A percentile compares a stretch with the other conserved stretches of the same genome.
Evolutionary conservation across 2,113 vertebrate species (phyloP).

Genomic region (Eurypyga helias): DNA sequence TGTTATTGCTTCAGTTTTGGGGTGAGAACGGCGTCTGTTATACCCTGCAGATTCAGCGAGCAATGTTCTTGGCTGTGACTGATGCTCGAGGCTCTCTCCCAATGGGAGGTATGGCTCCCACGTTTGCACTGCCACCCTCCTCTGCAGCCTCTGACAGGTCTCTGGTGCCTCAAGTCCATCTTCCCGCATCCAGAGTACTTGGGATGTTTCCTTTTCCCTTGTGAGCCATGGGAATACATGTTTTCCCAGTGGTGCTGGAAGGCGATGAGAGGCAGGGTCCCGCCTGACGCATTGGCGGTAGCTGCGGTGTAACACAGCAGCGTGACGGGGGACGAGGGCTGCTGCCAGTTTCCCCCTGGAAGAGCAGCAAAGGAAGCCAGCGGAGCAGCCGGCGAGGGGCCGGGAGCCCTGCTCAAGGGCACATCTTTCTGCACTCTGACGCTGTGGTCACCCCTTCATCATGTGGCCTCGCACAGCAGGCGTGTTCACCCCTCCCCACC

Average conservation of each 20-base stretch:
- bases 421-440: background rate
- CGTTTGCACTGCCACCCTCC: background rate
- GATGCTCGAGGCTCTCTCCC: background rate
- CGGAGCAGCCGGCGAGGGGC: background rate
- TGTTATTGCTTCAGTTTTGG: background rate
- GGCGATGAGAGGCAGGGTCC: background rate
- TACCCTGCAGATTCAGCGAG: background rate
- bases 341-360: background rate
- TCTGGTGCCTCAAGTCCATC: background rate
- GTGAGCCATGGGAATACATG: background rate
- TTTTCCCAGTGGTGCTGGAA: background rate
- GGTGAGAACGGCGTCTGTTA: fast-evolving
- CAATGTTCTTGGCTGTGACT: background rate
- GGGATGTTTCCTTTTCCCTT: background rate
- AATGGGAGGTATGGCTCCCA: background rate
- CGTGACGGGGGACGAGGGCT: background rate
- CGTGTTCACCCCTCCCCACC: background rate
- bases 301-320: background rate
- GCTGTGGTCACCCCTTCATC: too few species aligned
- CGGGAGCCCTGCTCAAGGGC: background rate
- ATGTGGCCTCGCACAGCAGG: background rate
- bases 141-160: background rate
- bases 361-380: background rate
- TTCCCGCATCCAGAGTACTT: background rate
- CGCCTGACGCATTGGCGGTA: background rate